Evolutionary conservation across 2,888 invertebrate species (phyloP).

Genomic region (Torymus auratus): DNA sequence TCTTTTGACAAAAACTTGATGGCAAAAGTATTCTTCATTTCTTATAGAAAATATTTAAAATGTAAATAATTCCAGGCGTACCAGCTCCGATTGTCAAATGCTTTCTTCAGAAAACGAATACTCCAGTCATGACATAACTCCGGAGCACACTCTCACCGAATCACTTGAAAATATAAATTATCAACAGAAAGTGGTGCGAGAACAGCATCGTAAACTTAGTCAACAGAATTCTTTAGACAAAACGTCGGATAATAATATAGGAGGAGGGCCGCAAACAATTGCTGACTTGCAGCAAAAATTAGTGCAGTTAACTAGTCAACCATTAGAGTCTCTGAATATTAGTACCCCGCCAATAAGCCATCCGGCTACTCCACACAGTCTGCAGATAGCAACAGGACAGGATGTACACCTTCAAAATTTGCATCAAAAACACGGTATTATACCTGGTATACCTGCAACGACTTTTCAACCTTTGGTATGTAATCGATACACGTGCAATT

Average conservation of each 20-base stretch:
- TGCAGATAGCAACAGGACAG: slow-evolving; percentile 78
- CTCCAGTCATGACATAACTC: slow-evolving; percentile 73
- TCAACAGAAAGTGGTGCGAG: slow-evolving; percentile 67
- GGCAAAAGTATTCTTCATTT: too few relatives aligned
- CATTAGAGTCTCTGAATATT: slow-evolving; percentile 74
- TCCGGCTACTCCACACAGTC: slow-evolving; percentile 82
- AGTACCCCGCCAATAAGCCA: slow-evolving; percentile 79
- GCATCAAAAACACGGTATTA: slow-evolving; percentile 82
- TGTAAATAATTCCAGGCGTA: slow-evolving; percentile 63
- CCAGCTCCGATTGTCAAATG: slow-evolving; percentile 72
- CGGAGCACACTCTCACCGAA: slow-evolving; percentile 73
- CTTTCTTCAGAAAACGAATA: slow-evolving; percentile 71
- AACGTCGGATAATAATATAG: slow-evolving; percentile 50
- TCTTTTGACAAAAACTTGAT: background rate
- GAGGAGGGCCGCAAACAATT: slow-evolving; percentile 76
- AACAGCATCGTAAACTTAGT: slow-evolving; percentile 72
- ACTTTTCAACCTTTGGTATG: slow-evolving; percentile 65
- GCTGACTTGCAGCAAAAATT: slow-evolving; percentile 81
- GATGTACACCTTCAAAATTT: slow-evolving; percentile 84
- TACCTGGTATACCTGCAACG: slow-evolving; percentile 70
- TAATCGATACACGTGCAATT: background rate
- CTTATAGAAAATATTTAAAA: background rate
- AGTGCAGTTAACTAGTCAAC: slow-evolving; percentile 78
- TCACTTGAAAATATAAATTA: slow-evolving; percentile 62
- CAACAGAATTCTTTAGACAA: slow-evolving; percentile 75